phyloP scores from a whole-genome alignment of 1,140 invertebrate species.

The Adelges cooleyi region DNA sequence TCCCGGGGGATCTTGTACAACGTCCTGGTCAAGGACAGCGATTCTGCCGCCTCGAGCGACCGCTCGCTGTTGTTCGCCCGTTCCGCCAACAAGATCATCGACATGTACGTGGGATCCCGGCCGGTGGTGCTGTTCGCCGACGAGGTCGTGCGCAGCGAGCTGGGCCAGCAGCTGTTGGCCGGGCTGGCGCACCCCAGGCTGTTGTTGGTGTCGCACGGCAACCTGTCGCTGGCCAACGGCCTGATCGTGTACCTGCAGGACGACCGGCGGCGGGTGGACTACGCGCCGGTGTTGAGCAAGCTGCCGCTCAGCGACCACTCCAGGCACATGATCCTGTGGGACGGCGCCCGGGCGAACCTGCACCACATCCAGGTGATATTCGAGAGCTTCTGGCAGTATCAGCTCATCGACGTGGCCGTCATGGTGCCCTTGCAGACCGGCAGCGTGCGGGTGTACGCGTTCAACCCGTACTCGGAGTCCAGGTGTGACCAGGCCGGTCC shows the following conservation, averaged over 20 bases:
- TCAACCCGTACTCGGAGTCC: constrained; percentile 32
- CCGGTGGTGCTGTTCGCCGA: constrained; percentile 3
- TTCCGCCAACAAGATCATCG: constrained; percentile 1
- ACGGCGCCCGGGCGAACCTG: neutral
- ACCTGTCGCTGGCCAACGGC: neutral
- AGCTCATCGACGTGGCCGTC: constrained; percentile 33
- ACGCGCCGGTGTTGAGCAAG: neutral
- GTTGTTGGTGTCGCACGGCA: neutral
- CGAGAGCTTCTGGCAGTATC: constrained; percentile 33
- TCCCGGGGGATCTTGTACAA: too few relatives aligned
- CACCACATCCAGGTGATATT: constrained; percentile 36
- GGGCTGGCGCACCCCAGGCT: neutral
- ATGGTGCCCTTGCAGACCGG: constrained; percentile 30
- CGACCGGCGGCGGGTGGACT: neutral
- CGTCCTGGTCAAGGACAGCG: too few relatives aligned
- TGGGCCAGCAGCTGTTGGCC: constrained; percentile 6
- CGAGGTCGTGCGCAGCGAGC: neutral
- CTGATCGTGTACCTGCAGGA: neutral
- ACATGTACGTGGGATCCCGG: constrained; percentile 4
- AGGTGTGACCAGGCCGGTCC: constrained; percentile 32
- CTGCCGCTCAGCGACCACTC: constrained; percentile 13
- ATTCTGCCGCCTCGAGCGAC: too few relatives aligned
- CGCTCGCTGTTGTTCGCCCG: too few relatives aligned
- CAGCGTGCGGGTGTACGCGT: constrained; percentile 32
- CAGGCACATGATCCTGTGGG: constrained; percentile 11